These are phyloP conservation scores for Drosophila incognita DNA, from an alignment of 2,888 invertebrate genomes.

Conservation along the genomic window DNA sequence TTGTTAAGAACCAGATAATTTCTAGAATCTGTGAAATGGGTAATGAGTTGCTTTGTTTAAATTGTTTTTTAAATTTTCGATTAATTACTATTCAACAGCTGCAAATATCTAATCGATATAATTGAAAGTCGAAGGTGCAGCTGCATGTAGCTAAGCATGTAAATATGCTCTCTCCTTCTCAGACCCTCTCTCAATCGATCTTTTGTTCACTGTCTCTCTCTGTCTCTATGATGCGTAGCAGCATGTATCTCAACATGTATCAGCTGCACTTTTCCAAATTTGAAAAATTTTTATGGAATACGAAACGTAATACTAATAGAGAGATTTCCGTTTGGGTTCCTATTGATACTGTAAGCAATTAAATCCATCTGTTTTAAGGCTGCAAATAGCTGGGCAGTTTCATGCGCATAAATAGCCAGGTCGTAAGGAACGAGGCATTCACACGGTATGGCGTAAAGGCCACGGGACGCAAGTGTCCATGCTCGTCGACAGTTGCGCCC, in stretches of 20 bases:
- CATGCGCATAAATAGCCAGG: conserved; percentile 99
- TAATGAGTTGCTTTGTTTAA: background rate
- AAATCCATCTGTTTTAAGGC: conserved; percentile 61
- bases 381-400: conserved; percentile 95
- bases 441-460: conserved; percentile 99
- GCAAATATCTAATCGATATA: too few species aligned
- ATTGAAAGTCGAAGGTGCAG: too few species aligned
- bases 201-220: too few species aligned
- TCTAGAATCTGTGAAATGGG: background rate
- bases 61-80: too few species aligned
- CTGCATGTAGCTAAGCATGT: too few species aligned
- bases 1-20: background rate
- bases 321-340: conserved; percentile 15
- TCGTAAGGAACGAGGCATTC: conserved; percentile 97
- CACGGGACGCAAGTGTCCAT: conserved; percentile 96
- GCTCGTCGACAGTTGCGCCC: conserved; percentile 98
- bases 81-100: too few species aligned
- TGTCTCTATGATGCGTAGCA: too few species aligned
- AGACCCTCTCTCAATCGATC: too few species aligned
- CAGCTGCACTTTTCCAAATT: background rate
- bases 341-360: background rate
- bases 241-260: too few species aligned
- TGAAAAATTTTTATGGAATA: background rate
- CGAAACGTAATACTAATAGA: conserved; percentile 40
- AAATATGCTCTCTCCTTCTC: too few species aligned